Conservation (phyloP, 2,888 invertebrate species). For the Netelia inedita region DNA sequence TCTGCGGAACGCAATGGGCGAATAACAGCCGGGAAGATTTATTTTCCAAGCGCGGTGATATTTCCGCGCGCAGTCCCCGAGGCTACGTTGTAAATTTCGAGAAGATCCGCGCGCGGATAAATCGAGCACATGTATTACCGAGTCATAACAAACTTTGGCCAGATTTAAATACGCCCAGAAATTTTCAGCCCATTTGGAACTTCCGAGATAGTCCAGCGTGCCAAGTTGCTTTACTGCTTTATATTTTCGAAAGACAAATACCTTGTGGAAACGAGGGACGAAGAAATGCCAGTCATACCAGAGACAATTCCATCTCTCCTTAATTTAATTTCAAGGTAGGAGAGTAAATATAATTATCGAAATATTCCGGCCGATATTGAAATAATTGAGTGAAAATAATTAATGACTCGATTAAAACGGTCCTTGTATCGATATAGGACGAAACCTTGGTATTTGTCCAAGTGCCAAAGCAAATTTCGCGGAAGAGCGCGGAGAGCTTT, state of each 20-base stretch:
- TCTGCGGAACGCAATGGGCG: background rate
- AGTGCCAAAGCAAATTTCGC: background rate
- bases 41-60: conserved; percentile 16
- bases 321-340: conserved; percentile 25
- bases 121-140: background rate
- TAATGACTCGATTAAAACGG: too few relatives aligned
- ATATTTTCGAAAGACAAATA: too few relatives aligned
- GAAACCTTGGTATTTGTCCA: background rate
- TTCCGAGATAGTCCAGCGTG: too few relatives aligned
- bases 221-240: too few relatives aligned
- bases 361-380: conserved; percentile 19
- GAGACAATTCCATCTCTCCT: background rate
- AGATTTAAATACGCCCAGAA: background rate
- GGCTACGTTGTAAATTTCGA: conserved; percentile 17
- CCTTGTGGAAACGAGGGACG: background rate
- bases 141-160: conserved; percentile 18
- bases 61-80: background rate
- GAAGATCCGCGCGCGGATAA: conserved; percentile 13
- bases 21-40: conserved; percentile 26
- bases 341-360: conserved; percentile 43
- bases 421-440: too few relatives aligned
- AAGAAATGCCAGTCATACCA: conserved; percentile 40
- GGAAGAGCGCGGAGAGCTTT: background rate
- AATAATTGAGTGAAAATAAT: too few relatives aligned
- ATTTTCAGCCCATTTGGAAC: background rate